These are phyloP conservation scores for Hycleus phaleratus DNA, from an alignment of 1,140 invertebrate genomes.

Conservation along the genomic window DNA sequence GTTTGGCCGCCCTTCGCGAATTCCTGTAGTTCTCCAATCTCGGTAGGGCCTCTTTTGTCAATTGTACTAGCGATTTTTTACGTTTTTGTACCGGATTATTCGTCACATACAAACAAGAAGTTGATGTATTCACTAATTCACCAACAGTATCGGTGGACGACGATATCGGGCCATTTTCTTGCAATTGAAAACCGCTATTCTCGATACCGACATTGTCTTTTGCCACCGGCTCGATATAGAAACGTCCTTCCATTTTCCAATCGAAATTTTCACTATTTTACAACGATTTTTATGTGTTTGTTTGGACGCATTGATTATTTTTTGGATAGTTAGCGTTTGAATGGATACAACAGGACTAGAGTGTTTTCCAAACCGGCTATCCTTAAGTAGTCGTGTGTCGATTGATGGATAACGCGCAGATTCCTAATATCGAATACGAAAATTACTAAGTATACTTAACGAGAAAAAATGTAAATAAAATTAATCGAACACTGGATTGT, in stretches of 20 bases:
- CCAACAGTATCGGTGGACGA: slow-evolving; percentile 15
- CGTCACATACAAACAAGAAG: neutral
- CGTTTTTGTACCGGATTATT: slow-evolving; percentile 21
- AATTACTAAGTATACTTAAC: slow-evolving; percentile 14
- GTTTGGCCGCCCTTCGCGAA: slow-evolving; percentile 59
- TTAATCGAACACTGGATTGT: neutral
- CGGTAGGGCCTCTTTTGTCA: slow-evolving; percentile 72
- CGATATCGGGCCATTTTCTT: slow-evolving; percentile 21
- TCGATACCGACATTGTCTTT: slow-evolving; percentile 19
- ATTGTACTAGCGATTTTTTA: slow-evolving; percentile 48
- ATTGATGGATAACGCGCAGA: slow-evolving; percentile 15
- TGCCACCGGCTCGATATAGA: slow-evolving; percentile 1
- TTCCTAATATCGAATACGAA: slow-evolving; percentile 6
- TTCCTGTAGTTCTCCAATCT: slow-evolving; percentile 86
- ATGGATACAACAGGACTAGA: slow-evolving; percentile 6
- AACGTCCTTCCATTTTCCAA: slow-evolving; percentile 15
- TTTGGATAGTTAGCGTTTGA: slow-evolving; percentile 4
- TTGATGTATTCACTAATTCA: neutral
- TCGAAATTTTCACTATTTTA: neutral
- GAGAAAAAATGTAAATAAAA: slow-evolving; percentile 2
- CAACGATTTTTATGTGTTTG: no score
- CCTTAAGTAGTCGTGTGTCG: slow-evolving; percentile 10
- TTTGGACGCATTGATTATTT: neutral
- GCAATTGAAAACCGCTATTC: slow-evolving; percentile 29
- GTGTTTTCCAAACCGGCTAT: slow-evolving; percentile 7